A percentile compares a stretch with the other conserved stretches of the same genome.
These are phyloP conservation scores for Heloderma charlesbogerti DNA, from an alignment of 2,113 vertebrate genomes.

Conservation along the genomic window DNA sequence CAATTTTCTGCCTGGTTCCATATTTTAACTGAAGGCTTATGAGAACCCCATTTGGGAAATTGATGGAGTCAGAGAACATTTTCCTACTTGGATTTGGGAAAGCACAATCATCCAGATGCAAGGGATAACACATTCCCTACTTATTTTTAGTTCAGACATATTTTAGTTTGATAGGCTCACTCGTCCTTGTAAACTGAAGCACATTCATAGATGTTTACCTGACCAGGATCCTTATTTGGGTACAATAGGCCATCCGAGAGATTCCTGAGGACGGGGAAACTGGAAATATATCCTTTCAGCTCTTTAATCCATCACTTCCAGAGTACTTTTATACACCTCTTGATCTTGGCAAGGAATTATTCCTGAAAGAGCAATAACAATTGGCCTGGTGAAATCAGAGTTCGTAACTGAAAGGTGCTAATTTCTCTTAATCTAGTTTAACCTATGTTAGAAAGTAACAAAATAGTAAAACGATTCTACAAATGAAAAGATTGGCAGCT, in stretches of 20 bases:
- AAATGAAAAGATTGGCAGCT: slow-evolving; percentile 53
- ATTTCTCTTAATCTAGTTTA: slow-evolving; percentile 60
- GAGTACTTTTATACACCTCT: slow-evolving; percentile 48
- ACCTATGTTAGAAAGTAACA: slow-evolving; percentile 36
- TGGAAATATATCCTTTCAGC: slow-evolving; percentile 44
- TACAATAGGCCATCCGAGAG: slow-evolving; percentile 6
- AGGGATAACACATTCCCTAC: background rate
- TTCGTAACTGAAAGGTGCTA: slow-evolving; percentile 64
- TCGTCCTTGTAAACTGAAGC: background rate
- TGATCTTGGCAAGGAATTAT: slow-evolving; percentile 66
- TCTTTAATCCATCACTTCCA: slow-evolving; percentile 64
- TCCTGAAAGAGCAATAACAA: slow-evolving; percentile 63
- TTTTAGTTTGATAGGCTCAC: background rate
- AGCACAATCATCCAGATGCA: background rate
- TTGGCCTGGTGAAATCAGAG: slow-evolving; percentile 58
- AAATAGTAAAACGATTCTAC: slow-evolving; percentile 49
- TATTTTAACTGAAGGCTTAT: background rate
- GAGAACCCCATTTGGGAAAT: background rate
- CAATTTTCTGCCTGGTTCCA: background rate
- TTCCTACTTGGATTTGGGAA: background rate
- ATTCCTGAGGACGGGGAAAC: slow-evolving; percentile 21
- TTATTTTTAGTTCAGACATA: background rate
- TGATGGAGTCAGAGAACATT: background rate
- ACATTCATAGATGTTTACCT: background rate
- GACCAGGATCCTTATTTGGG: background rate